phyloP scores from a whole-genome alignment of 2,888 invertebrate species.

The Sympetrum striolatum region DNA sequence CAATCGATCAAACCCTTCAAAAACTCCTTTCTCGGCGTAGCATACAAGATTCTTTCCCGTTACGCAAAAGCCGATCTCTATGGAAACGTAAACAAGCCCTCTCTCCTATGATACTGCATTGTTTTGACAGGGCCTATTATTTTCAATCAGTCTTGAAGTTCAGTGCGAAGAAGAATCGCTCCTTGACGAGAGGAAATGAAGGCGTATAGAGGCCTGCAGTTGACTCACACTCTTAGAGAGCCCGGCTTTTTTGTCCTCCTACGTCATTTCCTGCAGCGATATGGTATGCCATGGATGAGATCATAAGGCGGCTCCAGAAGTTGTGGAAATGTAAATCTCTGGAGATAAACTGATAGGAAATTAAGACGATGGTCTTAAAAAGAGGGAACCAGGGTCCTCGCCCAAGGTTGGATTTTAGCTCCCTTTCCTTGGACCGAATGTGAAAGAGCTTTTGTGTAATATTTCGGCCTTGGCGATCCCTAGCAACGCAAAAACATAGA shows the following conservation, averaged over 20 bases:
- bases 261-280: constrained; percentile 17
- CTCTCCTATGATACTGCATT: not conserved
- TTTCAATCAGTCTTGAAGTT: not conserved
- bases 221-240: constrained; percentile 9
- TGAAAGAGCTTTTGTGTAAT: too few species aligned
- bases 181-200: not conserved
- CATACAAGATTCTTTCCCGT: not conserved
- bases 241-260: constrained; percentile 1
- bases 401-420: too few species aligned
- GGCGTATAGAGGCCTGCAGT: not conserved
- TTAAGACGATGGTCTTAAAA: too few species aligned
- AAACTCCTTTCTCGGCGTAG: not conserved
- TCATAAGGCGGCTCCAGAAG: not conserved
- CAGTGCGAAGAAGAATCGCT: not conserved
- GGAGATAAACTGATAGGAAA: too few species aligned
- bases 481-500: too few species aligned
- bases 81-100: not conserved
- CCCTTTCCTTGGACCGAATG: too few species aligned
- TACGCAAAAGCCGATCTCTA: not conserved
- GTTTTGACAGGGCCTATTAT: not conserved
- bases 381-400: too few species aligned
- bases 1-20: not conserved
- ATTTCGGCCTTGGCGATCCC: too few species aligned
- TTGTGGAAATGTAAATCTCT: not conserved
- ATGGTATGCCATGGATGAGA: not conserved